Percentiles rank a stretch among this genome's conserved stretches.
Evolutionary conservation across 1,140 invertebrate species (phyloP).

Genomic region (Copidosoma floridanum): DNA sequence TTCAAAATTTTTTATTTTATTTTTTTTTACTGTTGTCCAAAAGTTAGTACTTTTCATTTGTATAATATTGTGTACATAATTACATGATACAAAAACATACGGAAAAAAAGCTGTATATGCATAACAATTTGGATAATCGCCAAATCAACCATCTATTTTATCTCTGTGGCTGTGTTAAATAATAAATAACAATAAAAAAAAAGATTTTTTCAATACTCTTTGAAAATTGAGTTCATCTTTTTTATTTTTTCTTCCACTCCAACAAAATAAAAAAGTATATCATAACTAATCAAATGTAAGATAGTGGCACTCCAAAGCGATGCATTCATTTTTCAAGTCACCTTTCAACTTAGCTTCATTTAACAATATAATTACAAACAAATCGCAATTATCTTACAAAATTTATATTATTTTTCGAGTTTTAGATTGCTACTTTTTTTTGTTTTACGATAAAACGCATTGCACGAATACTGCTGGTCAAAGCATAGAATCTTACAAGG

Average conservation of each 20-base stretch:
- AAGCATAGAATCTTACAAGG: no score
- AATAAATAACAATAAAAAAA: no score
- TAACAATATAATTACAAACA: neutral
- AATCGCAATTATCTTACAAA: neutral
- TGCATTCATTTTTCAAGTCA: no score
- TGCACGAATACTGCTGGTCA: conserved; percentile 11
- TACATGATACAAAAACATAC: conserved; percentile 16
- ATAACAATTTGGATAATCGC: neutral
- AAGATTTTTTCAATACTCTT: conserved; percentile 23
- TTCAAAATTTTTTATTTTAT: conserved; percentile 4
- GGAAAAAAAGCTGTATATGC: neutral
- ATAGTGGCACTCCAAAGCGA: neutral
- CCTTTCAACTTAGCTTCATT: no score
- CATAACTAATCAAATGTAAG: no score
- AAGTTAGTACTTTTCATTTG: conserved; percentile 15
- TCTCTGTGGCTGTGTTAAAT: conserved; percentile 18
- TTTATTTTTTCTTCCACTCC: no score
- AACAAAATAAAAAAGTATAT: no score
- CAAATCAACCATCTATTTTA: conserved; percentile 12
- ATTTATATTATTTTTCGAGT: neutral
- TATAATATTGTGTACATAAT: conserved; percentile 21
- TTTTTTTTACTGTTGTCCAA: conserved; percentile 3
- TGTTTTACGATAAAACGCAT: conserved; percentile 6
- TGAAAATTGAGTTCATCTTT: neutral
- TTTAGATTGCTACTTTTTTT: neutral